Percentiles rank a stretch among this genome's conserved stretches.
phyloP scores from a whole-genome alignment of 2,113 vertebrate genomes.

The Ailuropoda melanoleuca region DNA sequence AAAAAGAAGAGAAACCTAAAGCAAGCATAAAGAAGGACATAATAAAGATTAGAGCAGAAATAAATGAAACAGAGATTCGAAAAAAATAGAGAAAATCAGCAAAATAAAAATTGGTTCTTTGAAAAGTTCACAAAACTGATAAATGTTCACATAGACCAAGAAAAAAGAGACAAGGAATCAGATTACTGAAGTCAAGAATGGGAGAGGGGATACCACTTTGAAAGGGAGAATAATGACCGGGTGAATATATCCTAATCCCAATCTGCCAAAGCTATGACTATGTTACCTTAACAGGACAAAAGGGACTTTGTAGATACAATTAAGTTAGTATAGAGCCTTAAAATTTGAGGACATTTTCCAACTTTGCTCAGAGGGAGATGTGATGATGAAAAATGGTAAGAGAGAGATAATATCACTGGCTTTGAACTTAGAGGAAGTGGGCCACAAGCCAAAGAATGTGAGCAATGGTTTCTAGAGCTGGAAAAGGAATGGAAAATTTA shows the following conservation, averaged over 20 bases:
- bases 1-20: not conserved
- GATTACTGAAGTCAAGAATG: not conserved
- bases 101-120: not conserved
- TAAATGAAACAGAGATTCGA: not conserved
- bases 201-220: not conserved
- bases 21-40: not conserved
- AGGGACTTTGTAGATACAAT: not conserved
- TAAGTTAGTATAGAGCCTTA: not conserved
- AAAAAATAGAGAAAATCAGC: not conserved
- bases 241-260: not conserved
- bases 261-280: not conserved
- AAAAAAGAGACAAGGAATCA: not conserved
- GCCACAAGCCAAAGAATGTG: not conserved
- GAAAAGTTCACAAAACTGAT: not conserved
- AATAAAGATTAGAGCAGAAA: not conserved
- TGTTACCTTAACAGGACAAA: not conserved
- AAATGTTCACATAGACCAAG: not conserved
- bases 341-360: not conserved
- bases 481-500: not conserved
- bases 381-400: not conserved
- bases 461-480: not conserved
- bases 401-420: not conserved
- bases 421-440: not conserved
- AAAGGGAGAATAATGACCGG: not conserved
- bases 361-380: not conserved